phyloP scores from a whole-genome alignment of 2,888 invertebrate genomes.

The Yponomeuta cagnagella region DNA sequence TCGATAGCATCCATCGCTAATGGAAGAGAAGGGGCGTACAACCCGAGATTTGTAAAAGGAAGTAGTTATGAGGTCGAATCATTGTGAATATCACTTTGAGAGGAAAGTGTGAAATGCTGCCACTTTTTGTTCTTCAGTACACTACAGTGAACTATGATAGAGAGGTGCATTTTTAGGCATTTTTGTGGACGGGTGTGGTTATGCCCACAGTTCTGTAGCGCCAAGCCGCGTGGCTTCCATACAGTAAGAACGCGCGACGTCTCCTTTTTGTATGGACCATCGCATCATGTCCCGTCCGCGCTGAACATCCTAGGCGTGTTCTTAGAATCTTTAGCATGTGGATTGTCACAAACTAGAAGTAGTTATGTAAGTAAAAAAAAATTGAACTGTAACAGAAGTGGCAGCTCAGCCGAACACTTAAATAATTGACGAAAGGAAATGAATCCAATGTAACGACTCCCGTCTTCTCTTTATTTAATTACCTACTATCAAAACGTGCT shows the following conservation, averaged over 20 bases:
- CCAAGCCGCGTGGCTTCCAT: no score
- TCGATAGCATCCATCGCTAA: not conserved
- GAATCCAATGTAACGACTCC: not conserved
- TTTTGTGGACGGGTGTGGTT: no score
- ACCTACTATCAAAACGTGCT: slow-evolving; percentile 1
- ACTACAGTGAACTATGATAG: no score
- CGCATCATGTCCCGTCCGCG: no score
- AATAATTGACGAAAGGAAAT: not conserved
- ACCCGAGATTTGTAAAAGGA: not conserved
- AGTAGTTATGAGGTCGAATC: not conserved
- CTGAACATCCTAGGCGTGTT: no score
- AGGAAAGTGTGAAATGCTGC: not conserved
- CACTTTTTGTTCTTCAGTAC: not conserved
- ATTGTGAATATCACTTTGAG: not conserved
- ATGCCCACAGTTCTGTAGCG: no score
- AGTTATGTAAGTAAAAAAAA: no score
- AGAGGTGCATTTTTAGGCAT: no score
- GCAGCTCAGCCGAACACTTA: not conserved
- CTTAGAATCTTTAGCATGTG: no score
- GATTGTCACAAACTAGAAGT: no score
- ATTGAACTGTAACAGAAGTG: not conserved
- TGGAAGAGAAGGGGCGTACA: slow-evolving; percentile 7
- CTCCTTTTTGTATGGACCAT: no score
- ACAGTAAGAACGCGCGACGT: no score
- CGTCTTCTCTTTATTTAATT: not conserved